These are phyloP conservation scores for Lucilia cuprina DNA, from an alignment of 1,140 invertebrate species.

Conservation along the genomic window DNA sequence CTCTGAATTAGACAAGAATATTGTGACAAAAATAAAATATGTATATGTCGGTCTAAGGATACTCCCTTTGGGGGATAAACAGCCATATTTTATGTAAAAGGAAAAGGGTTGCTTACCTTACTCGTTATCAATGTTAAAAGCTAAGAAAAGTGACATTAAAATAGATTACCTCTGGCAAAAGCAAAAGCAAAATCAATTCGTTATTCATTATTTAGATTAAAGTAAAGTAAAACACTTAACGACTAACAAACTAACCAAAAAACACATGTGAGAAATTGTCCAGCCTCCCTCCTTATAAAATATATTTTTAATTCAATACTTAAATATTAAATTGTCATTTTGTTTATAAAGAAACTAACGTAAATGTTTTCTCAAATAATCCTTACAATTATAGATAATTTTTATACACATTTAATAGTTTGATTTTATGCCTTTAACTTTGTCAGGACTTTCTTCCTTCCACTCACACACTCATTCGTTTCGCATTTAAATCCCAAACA, in stretches of 20 bases:
- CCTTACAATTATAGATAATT: background rate
- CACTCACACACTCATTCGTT: background rate
- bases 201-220: background rate
- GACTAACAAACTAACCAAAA: background rate
- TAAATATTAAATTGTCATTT: conserved; percentile 13
- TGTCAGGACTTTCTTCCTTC: background rate
- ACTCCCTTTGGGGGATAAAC: background rate
- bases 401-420: background rate
- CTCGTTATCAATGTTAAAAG: too few relatives aligned
- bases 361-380: background rate
- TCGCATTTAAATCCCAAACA: background rate
- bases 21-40: background rate
- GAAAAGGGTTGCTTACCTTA: background rate
- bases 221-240: background rate
- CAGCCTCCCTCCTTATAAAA: background rate
- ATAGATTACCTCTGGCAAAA: background rate
- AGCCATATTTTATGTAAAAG: background rate
- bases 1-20: background rate
- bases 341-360: background rate
- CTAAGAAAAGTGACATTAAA: background rate
- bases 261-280: conserved; percentile 9
- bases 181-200: conserved; percentile 16
- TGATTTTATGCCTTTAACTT: background rate
- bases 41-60: background rate
- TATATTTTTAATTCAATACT: background rate